These are phyloP conservation scores for Oryzias melastigma DNA, from an alignment of 2,113 vertebrate genomes.

Conservation along the genomic window DNA sequence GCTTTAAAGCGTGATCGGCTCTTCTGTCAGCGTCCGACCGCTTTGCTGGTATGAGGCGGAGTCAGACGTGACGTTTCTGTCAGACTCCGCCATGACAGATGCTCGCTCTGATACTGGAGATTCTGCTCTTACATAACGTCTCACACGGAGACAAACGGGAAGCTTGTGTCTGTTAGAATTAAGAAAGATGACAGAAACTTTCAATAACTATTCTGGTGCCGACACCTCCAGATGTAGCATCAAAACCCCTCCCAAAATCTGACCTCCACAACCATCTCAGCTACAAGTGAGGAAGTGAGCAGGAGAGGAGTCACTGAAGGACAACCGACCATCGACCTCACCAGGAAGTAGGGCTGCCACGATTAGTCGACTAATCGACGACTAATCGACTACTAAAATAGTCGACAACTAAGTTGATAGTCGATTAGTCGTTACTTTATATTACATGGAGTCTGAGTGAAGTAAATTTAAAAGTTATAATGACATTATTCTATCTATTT, in stretches of 20 bases:
- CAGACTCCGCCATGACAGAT: too few relatives aligned
- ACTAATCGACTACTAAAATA: too few relatives aligned
- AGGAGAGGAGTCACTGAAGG: rapidly evolving
- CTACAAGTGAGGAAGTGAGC: background rate
- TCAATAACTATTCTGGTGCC: background rate
- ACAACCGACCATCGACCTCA: background rate
- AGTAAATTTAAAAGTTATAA: too few relatives aligned
- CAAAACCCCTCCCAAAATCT: constrained; percentile 19
- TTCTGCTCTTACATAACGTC: constrained; percentile 45
- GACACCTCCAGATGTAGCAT: constrained; percentile 8
- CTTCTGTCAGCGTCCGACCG: constrained; percentile 3
- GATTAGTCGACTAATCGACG: too few relatives aligned
- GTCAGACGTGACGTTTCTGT: constrained; percentile 3
- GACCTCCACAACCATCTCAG: constrained; percentile 13
- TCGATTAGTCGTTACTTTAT: too few relatives aligned
- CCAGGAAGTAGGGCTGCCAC: too few relatives aligned
- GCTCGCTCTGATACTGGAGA: constrained; percentile 2
- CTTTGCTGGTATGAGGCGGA: constrained; percentile 26
- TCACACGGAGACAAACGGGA: constrained; percentile 41
- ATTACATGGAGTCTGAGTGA: too few relatives aligned
- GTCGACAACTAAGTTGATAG: too few relatives aligned
- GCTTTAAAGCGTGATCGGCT: constrained; percentile 15
- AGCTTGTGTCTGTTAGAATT: constrained; percentile 30
- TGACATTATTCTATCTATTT: too few relatives aligned
- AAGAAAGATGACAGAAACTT: constrained; percentile 19